Evolutionary conservation across 2,888 invertebrate species (phyloP), one percentile per base, ranked within the genome.

Genomic region (Polietes domitor): DNA sequence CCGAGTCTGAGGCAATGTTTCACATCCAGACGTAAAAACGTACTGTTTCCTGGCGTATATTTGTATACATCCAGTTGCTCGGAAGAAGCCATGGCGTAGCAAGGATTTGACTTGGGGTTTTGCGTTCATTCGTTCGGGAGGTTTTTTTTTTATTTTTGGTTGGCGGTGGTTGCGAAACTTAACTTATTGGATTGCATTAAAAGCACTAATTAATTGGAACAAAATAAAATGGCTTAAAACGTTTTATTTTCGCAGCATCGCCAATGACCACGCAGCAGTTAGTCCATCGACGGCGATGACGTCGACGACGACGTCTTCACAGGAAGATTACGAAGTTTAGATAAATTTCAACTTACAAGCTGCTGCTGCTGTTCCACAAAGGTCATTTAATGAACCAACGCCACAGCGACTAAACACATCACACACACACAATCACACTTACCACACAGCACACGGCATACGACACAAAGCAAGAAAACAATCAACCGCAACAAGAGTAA

Each of bases 131-230:
- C 37, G 24, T 70, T 50, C n/a, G 26, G 19, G 72, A 19, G 28
- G 72, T 82, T 24, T n/a, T 63, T 75, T 53, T 63, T 68, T 21
- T 24, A 65, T 63, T 50, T 79, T 58, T 26, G n/a, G 70, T 76
- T 77, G 70, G 74, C n/a, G 43, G 43, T 78, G 77, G 85, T 85
- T 77, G 85, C 81, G 71, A 86, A 68, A 68, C 79, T 84, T 86
- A 91, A 91, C 91, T 91, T 91, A 91, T 91, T 91, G 91, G 91
- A 90, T 89, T 90, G 91, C 91, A 91, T 91, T 91, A 91, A 91
- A 91, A 90, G 91, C 91, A 91, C 91, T 91, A 91, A 91, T 91
- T 91, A 91, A 91, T 91, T 91, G 91, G 91, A 91, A 89, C 91
- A 91, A 91, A 91, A 91, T 91, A 91, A 91, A 91, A 91, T 90